phyloP scores from a whole-genome alignment of 1,140 invertebrate species.

The Dendrolimus punctatus region DNA sequence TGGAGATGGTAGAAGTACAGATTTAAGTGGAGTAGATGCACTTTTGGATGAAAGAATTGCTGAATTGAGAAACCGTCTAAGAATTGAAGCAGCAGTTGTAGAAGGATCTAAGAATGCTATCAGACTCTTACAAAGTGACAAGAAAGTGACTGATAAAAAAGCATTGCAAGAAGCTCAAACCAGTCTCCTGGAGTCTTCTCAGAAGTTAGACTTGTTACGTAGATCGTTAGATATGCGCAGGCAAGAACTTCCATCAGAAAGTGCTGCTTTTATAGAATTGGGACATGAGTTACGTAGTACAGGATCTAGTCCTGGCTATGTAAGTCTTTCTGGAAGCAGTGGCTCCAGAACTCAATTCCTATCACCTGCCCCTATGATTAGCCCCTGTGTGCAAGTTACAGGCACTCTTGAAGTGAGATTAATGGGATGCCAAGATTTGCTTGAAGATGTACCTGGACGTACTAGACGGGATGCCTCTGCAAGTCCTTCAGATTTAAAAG shows the following conservation, averaged over 20 bases:
- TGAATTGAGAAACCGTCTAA: slow-evolving; percentile 93
- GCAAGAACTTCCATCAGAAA: slow-evolving; percentile 86
- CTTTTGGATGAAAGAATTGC: slow-evolving; percentile 94
- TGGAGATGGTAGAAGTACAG: slow-evolving; percentile 68
- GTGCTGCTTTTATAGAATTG: slow-evolving; percentile 62
- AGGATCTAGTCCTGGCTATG: slow-evolving; percentile 78
- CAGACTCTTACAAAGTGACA: slow-evolving; percentile 88
- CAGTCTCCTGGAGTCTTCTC: slow-evolving; percentile 91
- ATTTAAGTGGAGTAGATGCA: slow-evolving; percentile 77
- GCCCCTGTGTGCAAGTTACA: slow-evolving; percentile 70
- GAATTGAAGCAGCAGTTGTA: slow-evolving; percentile 96
- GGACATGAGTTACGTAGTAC: slow-evolving; percentile 76
- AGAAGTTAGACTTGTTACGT: slow-evolving; percentile 94
- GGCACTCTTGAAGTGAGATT: slow-evolving; percentile 83
- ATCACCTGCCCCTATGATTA: slow-evolving; percentile 73
- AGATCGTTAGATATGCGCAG: slow-evolving; percentile 90
- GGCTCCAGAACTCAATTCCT: slow-evolving; percentile 82
- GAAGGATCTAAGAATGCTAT: slow-evolving; percentile 99
- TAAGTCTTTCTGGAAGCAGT: slow-evolving; percentile 81
- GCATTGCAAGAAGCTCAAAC: slow-evolving; percentile 96
- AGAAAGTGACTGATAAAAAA: slow-evolving; percentile 95
- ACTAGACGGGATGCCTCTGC: slow-evolving; percentile 84
- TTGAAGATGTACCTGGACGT: slow-evolving; percentile 96
- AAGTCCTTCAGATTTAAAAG: slow-evolving; percentile 89
- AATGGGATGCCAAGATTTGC: slow-evolving; percentile 97